These are phyloP conservation scores for Lydus trimaculatus DNA, from an alignment of 2,888 invertebrate species.

Conservation along the genomic window DNA sequence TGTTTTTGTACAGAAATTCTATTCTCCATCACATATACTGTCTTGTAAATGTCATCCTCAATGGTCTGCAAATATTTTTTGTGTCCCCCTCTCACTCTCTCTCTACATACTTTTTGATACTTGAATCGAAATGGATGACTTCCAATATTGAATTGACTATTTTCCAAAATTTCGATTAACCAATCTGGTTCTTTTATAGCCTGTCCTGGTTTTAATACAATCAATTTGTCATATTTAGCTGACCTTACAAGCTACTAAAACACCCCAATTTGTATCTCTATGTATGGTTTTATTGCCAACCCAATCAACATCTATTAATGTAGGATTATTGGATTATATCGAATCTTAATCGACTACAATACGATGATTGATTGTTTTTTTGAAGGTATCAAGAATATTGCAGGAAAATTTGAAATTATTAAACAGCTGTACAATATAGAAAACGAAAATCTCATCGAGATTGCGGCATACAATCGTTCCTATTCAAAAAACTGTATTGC, in stretches of 20 bases:
- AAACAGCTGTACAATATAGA: neutral
- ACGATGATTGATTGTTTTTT: neutral
- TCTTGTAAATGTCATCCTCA: neutral
- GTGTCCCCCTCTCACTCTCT: too few relatives aligned
- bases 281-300: too few relatives aligned
- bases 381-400: neutral
- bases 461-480: neutral
- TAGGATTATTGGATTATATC: neutral
- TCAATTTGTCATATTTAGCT: too few relatives aligned
- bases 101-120: neutral
- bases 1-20: neutral
- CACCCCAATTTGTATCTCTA: too few relatives aligned
- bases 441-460: neutral
- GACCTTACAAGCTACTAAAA: too few relatives aligned
- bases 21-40: neutral
- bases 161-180: neutral
- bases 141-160: neutral
- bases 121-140: neutral
- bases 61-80: neutral
- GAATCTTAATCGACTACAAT: neutral
- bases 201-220: too few relatives aligned
- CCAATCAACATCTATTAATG: too few relatives aligned
- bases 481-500: neutral
- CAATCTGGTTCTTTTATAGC: too few relatives aligned
- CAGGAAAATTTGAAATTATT: neutral